Evolutionary conservation across 2,113 vertebrate species (phyloP), one percentile per base, ranked within the genome.

Genomic region (Serilophus lunatus): DNA sequence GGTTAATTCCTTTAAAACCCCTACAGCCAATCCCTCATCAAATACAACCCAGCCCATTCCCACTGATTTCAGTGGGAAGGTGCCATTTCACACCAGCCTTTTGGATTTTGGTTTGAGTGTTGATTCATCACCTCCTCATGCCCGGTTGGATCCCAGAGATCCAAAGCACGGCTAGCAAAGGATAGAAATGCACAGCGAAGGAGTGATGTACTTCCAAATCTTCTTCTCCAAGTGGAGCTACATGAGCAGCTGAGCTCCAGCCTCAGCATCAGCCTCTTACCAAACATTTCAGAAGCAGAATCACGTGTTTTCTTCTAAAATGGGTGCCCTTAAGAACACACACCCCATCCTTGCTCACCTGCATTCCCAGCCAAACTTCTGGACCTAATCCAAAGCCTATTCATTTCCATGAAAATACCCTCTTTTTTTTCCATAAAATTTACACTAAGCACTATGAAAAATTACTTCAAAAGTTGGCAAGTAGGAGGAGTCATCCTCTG

Each of bases 331-430:
- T 40, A 33, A 86, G 15, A 18, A 38, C 69, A 49, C 16, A 3
- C 9, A 1, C 2, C 1, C 2, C 29, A 8, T 4, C 10, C 36
- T 57, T 9, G 1, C 7, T 49, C 9, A 63, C 13, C 19, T 66
- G 84, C 3, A 13, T 8, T 70, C 50, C 35, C 59, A 50, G 10
- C 10, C 33, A 35, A 38, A 40, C 38, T 47, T 74, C 23, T 33
- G 18, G 35, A 70, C 26, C 8, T 31, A 24, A 40, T 24, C 13
- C 9, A 50, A 57, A 92, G 4, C 24, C 56, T 44, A 13, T 1
- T 25, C 8, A 29, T 69, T 54, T 65, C 53, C 29, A 9, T 3
- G 33, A n/a, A 63, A 88, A 69, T 9, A 24, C 5, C 5, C 15
- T 16, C 54, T 33, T 1, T 35, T 60, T 42, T 60, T 42, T 50